These are phyloP conservation scores for Acanthosepion esculentum DNA, from an alignment of 2,888 invertebrate species.

Conservation along the genomic window DNA sequence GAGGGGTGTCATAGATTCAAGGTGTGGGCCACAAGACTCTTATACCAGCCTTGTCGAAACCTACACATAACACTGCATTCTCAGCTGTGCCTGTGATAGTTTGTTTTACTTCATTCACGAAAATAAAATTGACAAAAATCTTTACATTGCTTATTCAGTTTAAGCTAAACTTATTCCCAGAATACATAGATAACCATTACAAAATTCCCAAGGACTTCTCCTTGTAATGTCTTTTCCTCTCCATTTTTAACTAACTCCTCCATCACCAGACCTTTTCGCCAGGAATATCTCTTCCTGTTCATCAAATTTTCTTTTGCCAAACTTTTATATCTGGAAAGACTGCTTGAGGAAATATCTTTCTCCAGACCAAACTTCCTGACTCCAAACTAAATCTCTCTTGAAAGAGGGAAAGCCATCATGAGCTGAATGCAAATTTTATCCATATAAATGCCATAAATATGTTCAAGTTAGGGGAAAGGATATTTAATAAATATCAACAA, in stretches of 20 bases:
- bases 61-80: background rate
- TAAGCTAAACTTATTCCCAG: background rate
- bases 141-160: background rate
- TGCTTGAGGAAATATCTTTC: background rate
- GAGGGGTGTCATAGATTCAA: too few species aligned
- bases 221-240: background rate
- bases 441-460: too few species aligned
- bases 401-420: background rate
- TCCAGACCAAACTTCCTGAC: slow-evolving; percentile 21
- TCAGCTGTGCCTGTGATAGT: background rate
- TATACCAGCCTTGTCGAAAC: too few species aligned
- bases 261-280: background rate
- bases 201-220: background rate
- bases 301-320: slow-evolving; percentile 33
- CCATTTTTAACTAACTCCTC: background rate
- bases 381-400: background rate
- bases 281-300: slow-evolving; percentile 22
- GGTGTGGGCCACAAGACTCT: too few species aligned
- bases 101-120: background rate
- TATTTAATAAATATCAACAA: too few species aligned
- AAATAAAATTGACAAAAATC: background rate
- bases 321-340: slow-evolving; percentile 33
- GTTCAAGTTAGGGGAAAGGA: too few species aligned
- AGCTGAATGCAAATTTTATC: background rate
- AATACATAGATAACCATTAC: background rate